Base-by-base conservation (phyloP, 2,797 vertebrate genomes). In the Lagocephalus sceleratus region DNA sequence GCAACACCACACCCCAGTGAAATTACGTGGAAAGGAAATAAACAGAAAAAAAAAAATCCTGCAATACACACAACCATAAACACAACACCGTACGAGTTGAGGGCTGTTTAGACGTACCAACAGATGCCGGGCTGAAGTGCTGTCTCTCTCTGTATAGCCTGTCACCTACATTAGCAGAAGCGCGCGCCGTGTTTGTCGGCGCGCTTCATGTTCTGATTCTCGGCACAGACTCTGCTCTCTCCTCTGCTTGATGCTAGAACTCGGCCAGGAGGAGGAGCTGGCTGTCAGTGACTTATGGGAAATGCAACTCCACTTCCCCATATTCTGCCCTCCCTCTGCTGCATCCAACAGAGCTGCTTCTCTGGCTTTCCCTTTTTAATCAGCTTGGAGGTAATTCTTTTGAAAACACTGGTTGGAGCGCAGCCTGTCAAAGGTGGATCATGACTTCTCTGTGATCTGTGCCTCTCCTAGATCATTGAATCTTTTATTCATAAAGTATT, bases 221-320 rank as follows among this genome's bases (percentile, higher is more conserved):
- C 65, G 43, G 46, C 25, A 56, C 55, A 12, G 9, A 61, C 60
- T 42, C 38, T 60, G 47, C 65, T 45, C 71, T 62, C 47, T 61
- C 55, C 71, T 57, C 48, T 48, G 65, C 57, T 63, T 54, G 58
- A 65, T 72, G 66, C 66, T 79, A 68, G 82, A 83, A 71, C 60
- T 20, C 41, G 10, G 86, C 86, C 85, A 88, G 58, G 1, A 5
- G 20, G 55, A 63, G 79, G 79, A 85, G 84, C 78, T 63, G 72
- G 75, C 68, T 60, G 50, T 70, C 61, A 65, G 50, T 79, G 82
- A 88, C 81, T 92, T 92, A 90, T 90, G 78, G 89, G 91, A 92
- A 92, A 90, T 84, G 81, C 77, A 82, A 84, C 79, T 84, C 71
- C 81, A 68, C 71, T 90, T 90, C 90, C 88, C 84, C 85, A 81